Conservation (phyloP, 1,140 invertebrate species). For the Trichonephila clavipes region DNA sequence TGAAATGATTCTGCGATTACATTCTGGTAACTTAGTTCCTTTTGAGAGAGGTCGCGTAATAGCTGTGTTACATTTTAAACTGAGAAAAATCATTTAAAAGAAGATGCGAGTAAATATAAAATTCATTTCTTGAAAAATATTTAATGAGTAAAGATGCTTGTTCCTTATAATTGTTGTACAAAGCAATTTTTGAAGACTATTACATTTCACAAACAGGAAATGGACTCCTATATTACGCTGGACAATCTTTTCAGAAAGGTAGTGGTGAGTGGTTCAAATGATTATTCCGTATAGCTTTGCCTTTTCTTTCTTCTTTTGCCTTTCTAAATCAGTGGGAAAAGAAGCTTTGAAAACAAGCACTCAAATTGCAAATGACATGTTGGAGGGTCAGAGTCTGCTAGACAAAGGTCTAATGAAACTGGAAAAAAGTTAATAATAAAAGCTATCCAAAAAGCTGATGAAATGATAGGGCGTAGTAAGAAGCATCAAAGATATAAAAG, state of each 20-base stretch:
- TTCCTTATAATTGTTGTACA: neutral
- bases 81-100: too few relatives aligned
- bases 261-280: neutral
- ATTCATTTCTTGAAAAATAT: neutral
- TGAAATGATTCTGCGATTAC: neutral
- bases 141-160: neutral
- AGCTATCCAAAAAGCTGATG: neutral
- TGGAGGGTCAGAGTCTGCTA: neutral
- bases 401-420: neutral
- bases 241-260: neutral
- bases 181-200: neutral
- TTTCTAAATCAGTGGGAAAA: constrained; percentile 16
- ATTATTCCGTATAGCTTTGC: neutral
- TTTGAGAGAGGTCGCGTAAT: neutral
- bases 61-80: neutral
- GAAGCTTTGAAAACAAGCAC: neutral
- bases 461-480: neutral
- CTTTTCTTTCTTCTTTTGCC: neutral
- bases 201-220: neutral
- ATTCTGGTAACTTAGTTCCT: neutral
- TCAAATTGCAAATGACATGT: neutral
- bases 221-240: neutral
- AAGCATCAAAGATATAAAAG: neutral
- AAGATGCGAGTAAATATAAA: neutral
- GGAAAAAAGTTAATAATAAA: neutral